Percentiles rank a stretch among this genome's conserved stretches.
Evolutionary conservation across 2,888 invertebrate genomes (phyloP).

Genomic region (Andrena chrysosceles): DNA sequence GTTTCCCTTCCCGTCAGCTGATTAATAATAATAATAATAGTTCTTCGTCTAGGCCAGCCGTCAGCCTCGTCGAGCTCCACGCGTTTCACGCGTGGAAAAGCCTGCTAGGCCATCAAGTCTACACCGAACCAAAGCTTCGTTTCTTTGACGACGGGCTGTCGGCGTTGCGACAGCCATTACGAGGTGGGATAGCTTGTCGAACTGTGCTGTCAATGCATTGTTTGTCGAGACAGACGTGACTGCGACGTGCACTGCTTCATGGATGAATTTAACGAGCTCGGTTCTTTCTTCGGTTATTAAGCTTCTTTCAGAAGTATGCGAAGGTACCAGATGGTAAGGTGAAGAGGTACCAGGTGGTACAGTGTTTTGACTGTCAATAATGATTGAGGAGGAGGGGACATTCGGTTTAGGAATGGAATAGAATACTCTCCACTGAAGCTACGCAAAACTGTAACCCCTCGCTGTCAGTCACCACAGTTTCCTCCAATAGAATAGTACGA

Average conservation of each 20-base stretch:
- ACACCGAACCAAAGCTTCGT: conserved; percentile 1
- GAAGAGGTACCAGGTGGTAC: too few relatives aligned
- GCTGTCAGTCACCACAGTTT: too few relatives aligned
- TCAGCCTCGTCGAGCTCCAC: conserved; percentile 13
- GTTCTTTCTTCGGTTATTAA: background rate
- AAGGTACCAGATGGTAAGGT: too few relatives aligned
- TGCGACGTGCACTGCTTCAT: background rate
- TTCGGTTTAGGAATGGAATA: too few relatives aligned
- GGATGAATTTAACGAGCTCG: background rate
- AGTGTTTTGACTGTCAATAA: too few relatives aligned
- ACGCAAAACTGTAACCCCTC: too few relatives aligned
- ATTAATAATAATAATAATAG: background rate
- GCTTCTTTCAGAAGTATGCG: too few relatives aligned
- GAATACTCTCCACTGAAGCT: too few relatives aligned
- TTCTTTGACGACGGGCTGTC: conserved; percentile 19
- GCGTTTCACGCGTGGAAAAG: conserved; percentile 35
- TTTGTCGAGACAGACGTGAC: background rate
- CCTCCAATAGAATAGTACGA: background rate
- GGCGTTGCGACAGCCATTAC: conserved; percentile 37
- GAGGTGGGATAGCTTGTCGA: background rate
- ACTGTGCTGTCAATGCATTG: conserved; percentile 1
- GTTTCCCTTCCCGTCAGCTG: too few relatives aligned
- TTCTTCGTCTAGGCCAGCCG: conserved; percentile 19
- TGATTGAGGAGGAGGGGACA: too few relatives aligned
- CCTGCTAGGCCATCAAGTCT: conserved; percentile 26